Evolutionary conservation across 1,140 invertebrate species (phyloP).

Genomic region (Brachionus asplanchnoidis): DNA sequence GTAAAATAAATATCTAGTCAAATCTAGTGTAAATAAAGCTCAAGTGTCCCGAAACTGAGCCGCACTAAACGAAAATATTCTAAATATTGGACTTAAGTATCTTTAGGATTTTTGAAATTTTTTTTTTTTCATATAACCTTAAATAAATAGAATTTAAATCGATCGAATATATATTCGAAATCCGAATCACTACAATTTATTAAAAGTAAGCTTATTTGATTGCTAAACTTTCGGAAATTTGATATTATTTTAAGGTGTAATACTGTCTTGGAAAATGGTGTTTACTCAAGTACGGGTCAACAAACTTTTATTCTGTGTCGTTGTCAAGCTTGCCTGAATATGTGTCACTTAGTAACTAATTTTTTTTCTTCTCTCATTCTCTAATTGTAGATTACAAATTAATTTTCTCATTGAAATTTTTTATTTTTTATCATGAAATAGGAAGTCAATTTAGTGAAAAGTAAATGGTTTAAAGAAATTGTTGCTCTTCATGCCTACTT

Average conservation of each 20-base stretch:
- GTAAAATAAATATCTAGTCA: constrained; percentile 31
- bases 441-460: not conserved
- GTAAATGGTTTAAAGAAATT: not conserved
- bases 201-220: not conserved
- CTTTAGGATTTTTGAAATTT: not conserved
- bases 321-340: constrained; percentile 4
- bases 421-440: constrained; percentile 29
- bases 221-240: constrained; percentile 15
- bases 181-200: not conserved
- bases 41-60: constrained; percentile 12
- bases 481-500: not conserved
- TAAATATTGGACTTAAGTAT: constrained; percentile 20
- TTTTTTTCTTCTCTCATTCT: not conserved
- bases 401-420: constrained; percentile 2
- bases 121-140: constrained; percentile 12
- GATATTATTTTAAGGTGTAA: constrained; percentile 19
- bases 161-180: not conserved
- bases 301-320: not conserved
- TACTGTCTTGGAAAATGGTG: constrained; percentile 14
- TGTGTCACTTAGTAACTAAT: constrained; percentile 6
- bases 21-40: constrained; percentile 30
- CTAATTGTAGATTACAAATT: not conserved
- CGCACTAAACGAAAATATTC: not conserved
- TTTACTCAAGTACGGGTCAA: not conserved
- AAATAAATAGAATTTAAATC: constrained; percentile 38